Conservation (phyloP, 2,113 vertebrate species). For the Ibidorhyncha struthersii region DNA sequence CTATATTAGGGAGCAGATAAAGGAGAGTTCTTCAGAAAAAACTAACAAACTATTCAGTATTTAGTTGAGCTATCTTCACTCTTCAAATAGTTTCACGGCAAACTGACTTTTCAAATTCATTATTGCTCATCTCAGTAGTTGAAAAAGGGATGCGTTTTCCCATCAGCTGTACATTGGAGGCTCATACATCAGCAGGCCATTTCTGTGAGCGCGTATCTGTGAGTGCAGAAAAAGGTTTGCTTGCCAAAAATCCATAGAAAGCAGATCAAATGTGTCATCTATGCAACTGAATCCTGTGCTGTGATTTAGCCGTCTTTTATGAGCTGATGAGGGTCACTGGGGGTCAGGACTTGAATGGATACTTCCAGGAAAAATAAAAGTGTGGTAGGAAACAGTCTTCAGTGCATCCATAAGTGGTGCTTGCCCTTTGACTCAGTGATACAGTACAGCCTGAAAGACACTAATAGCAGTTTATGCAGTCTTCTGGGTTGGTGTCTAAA, state of each 20-base stretch:
- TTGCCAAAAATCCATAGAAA: constrained; percentile 19
- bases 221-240: neutral
- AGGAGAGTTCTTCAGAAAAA: neutral
- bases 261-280: neutral
- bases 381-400: neutral
- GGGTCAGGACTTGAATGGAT: neutral
- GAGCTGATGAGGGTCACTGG: neutral
- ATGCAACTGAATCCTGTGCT: neutral
- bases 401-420: neutral
- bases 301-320: neutral
- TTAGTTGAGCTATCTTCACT: neutral
- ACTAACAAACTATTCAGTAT: neutral
- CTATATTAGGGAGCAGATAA: too few species aligned
- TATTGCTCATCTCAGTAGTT: neutral
- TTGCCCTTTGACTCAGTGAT: constrained; percentile 17
- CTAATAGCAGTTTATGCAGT: neutral
- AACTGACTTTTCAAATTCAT: neutral
- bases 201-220: neutral
- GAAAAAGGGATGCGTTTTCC: neutral
- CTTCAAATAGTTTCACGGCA: neutral
- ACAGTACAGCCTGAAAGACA: neutral
- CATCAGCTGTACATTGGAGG: neutral
- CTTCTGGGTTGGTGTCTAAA: neutral
- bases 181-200: neutral
- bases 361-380: constrained; percentile 20